Base-by-base conservation (phyloP, 2,888 invertebrate species). In the Macrostomum cliftonense region DNA sequence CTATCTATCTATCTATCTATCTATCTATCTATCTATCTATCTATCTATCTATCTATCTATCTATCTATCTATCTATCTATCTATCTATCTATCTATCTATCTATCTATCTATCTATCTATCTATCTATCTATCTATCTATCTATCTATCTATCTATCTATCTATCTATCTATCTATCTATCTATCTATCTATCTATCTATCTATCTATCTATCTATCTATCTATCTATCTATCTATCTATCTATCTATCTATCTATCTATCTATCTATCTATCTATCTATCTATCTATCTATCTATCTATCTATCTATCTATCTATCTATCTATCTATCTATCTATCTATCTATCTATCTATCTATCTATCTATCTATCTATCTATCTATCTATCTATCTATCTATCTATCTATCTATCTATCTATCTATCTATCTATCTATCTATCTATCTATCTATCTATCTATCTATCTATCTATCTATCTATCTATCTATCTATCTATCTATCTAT, bases 181-280 rank as follows among this genome's bases (percentile, higher is more conserved):
- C 28, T 7, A 7, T 28, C 9, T 9, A 4, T 28, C 4, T 28
- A 7, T 9, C 5, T 7, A 28, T 7, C 9, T 28, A 7, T 28
- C 73, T 7, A 28, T 4, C 4, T 9, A 28, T 7, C 4, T 28
- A 28, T 4, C 28, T 4, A 28, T 7, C 9, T 28, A 28, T 28
- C 4, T 9, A 28, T 28, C 9, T 28, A 28, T 9, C 28, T 7
- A 28, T 7, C 4, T 9, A 28, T 28, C 28, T 9, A 9, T 4
- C 28, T 7, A n/a, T n/a, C n/a, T 28, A 28, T 28, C 9, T 28
- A 28, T 70, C 73, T 7, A 28, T 4, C 28, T 7, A 7, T 28
- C 9, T 9, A 4, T 28, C 4, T 28, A 7, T 9, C 5, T 7
- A 28, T 7, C 9, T 28, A 7, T 28, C 73, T 7, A 28, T 4